Conservation (phyloP, 2,888 invertebrate species). For the Eupeodes luniger region DNA sequence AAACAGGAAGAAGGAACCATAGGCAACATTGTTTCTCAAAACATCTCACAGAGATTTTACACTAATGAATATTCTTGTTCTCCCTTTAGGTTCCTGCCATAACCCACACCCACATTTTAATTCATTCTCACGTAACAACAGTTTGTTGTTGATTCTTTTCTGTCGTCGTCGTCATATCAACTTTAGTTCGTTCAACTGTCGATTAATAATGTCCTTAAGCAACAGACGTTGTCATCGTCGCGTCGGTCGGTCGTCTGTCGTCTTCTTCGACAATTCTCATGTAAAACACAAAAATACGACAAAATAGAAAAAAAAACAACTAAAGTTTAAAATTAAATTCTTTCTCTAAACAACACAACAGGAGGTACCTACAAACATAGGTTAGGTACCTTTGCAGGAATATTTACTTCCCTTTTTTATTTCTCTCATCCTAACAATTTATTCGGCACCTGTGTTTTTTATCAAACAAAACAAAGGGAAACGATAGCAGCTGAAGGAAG, state of each 20-base stretch:
- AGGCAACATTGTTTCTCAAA: not conserved
- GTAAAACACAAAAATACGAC: not conserved
- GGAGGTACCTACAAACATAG: not conserved
- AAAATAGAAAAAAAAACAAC: not conserved
- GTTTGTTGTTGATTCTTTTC: not conserved
- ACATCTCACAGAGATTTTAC: conserved; percentile 5
- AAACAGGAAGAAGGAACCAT: not conserved
- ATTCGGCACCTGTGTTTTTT: conserved; percentile 33
- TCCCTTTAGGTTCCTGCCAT: accelerated
- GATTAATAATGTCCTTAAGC: conserved; percentile 26
- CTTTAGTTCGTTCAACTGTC: conserved; percentile 25
- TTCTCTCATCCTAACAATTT: conserved; percentile 27
- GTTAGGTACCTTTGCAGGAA: not conserved
- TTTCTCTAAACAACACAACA: conserved; percentile 33
- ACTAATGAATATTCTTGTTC: not conserved
- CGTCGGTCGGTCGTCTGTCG: not conserved
- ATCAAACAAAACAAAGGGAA: conserved; percentile 10
- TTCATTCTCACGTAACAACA: no score
- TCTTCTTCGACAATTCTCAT: not conserved
- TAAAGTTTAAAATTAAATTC: conserved; percentile 34
- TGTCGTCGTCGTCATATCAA: not conserved
- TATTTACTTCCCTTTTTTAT: conserved; percentile 10
- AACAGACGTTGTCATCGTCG: conserved; percentile 13
- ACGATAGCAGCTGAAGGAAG: not conserved
- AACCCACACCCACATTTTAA: not conserved